Conservation (phyloP, 1,140 invertebrate genomes). For the Lucilia cuprina region DNA sequence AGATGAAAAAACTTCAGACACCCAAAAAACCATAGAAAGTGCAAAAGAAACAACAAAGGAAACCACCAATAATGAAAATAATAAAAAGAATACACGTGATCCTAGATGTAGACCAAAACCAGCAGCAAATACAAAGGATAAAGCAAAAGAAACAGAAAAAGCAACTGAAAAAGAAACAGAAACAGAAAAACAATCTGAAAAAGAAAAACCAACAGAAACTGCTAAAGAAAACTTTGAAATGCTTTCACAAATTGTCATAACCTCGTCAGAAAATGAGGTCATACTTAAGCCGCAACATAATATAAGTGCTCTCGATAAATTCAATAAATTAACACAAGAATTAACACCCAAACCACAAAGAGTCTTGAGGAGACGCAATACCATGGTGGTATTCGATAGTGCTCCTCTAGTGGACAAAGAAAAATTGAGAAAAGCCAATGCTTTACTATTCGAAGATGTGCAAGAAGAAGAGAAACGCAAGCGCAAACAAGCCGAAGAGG, state of each 20-base stretch:
- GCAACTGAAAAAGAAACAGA: not conserved
- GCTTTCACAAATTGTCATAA: not conserved
- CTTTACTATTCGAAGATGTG: conserved; percentile 45
- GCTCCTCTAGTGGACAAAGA: conserved; percentile 44
- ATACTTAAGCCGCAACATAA: not conserved
- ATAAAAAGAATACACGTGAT: not conserved
- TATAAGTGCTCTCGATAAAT: not conserved
- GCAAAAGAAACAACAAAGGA: not conserved
- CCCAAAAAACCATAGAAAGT: no score
- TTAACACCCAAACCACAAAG: conserved; percentile 24
- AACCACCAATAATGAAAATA: not conserved
- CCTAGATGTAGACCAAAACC: conserved; percentile 1
- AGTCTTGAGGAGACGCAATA: conserved; percentile 44
- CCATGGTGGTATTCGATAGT: conserved; percentile 46
- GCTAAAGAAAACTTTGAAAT: not conserved
- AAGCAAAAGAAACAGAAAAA: not conserved
- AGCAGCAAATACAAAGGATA: not conserved
- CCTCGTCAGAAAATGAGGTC: not conserved
- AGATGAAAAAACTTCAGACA: no score
- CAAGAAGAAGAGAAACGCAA: conserved; percentile 37
- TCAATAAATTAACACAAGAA: not conserved
- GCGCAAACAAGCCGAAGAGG: conserved; percentile 13
- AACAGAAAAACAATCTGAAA: not conserved
- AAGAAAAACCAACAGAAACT: not conserved
- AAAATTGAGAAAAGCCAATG: conserved; percentile 36